Base-by-base conservation (phyloP, 2,888 invertebrate species). In the Ophion ventricosus region DNA sequence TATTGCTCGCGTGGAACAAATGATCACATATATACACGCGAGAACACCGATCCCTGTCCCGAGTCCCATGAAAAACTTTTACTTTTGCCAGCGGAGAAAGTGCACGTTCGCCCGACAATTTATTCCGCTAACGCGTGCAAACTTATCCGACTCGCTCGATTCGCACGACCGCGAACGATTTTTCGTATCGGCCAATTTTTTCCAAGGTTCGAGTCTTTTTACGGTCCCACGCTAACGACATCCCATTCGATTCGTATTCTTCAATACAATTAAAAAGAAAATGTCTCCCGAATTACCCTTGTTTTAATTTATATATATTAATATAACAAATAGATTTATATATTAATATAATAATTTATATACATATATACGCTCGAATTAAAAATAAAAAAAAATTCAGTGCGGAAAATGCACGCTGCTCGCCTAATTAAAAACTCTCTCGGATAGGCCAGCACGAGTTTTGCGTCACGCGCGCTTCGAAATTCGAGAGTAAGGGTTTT, bases 51-150 rank as follows among this genome's bases (percentile, higher is more conserved):
- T 70, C 17, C 25, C 72, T 20, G 54, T 25, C 25, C n/a, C 64
- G 26, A 74, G 66, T 81, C 64, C 61, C 72, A 56, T 66, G 73
- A 76, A 87, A 87, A 90, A 92, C 91, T 92, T 90, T 92, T 91
- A 92, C 91, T 92, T 92, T 90, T 91, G 85, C 90, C 77, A 86
- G 83, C 80, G 89, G 91, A 92, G 91, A 92, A 92, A 91, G 91
- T 91, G 86, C 85, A 85, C 85, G 84, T 85, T 87, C 83, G 82
- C 85, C 81, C 75, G 77, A 79, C 82, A 78, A 86, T 87, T 86
- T 87, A 87, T 87, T 86, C 77, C 82, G 75, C 78, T 85, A 84
- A 86, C 83, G 82, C 74, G 75, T 77, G 59, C 78, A 69, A 61
- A 70, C 23, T 43, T 67, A 26, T 35, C 25, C 25, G 63, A 64